phyloP scores from a whole-genome alignment of 2,797 vertebrate genomes.

The Tadarida brasiliensis region DNA sequence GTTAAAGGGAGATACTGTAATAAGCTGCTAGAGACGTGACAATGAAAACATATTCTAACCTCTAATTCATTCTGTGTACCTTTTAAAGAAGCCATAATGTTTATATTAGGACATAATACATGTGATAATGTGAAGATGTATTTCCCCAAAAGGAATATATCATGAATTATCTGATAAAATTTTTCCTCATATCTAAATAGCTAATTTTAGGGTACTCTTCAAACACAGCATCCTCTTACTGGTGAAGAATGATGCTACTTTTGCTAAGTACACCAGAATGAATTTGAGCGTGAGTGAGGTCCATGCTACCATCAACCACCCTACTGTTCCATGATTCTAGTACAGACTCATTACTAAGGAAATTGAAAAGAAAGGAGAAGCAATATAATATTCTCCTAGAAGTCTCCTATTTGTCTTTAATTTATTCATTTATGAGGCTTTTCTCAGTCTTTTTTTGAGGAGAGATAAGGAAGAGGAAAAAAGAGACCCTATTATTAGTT shows the following conservation, averaged over 20 bases:
- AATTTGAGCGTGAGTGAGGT: constrained; percentile 63
- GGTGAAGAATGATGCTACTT: constrained; percentile 36
- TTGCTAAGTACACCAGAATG: constrained; percentile 73
- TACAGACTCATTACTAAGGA: constrained; percentile 53
- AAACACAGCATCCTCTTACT: constrained; percentile 39
- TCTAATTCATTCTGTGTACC: constrained; percentile 76
- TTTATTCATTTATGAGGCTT: constrained; percentile 50
- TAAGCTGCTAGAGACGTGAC: constrained; percentile 23
- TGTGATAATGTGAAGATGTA: constrained; percentile 42
- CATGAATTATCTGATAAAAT: constrained; percentile 31
- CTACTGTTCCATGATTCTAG: neutral
- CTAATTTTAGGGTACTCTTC: constrained; percentile 42
- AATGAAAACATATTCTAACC: constrained; percentile 60
- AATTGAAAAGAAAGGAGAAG: constrained; percentile 53
- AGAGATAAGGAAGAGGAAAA: constrained; percentile 51
- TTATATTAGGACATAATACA: constrained; percentile 45
- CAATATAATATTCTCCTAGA: constrained; percentile 54
- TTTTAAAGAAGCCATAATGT: constrained; percentile 49
- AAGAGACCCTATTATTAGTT: constrained; percentile 23
- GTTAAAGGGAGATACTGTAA: constrained; percentile 53
- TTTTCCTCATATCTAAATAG: constrained; percentile 38
- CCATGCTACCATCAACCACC: constrained; percentile 5
- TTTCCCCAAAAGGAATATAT: constrained; percentile 45
- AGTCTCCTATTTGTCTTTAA: constrained; percentile 52
- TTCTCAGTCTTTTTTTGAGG: constrained; percentile 37